Conservation (phyloP, 2,113 vertebrate genomes). For the Platysternon megacephalum region DNA sequence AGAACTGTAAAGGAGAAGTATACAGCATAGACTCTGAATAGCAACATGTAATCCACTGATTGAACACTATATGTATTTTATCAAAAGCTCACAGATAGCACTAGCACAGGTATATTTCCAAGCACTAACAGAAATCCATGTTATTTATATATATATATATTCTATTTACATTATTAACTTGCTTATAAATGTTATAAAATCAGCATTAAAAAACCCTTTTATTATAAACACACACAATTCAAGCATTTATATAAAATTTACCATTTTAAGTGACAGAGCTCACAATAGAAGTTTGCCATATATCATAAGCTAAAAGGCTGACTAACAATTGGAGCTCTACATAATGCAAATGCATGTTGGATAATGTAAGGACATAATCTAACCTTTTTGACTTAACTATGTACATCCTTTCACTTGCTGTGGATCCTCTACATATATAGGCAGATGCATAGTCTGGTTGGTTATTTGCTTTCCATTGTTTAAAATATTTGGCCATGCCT, state of each 20-base stretch:
- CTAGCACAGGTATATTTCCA: constrained; percentile 35
- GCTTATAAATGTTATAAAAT: not conserved
- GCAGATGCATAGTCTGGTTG: not conserved
- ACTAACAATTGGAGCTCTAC: not conserved
- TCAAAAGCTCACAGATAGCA: constrained; percentile 19
- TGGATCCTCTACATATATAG: not conserved
- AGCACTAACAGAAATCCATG: constrained; percentile 32
- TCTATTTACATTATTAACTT: not conserved
- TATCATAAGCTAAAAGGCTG: not conserved
- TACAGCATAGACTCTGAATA: constrained; percentile 54
- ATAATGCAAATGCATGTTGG: not conserved
- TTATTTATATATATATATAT: not conserved
- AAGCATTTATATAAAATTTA: not conserved
- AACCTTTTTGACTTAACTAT: not conserved
- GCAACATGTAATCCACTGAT: constrained; percentile 27
- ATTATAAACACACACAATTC: not conserved
- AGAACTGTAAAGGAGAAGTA: constrained; percentile 82
- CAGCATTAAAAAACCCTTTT: not conserved
- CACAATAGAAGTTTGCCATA: not conserved
- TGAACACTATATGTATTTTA: constrained; percentile 13
- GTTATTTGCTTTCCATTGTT: not conserved
- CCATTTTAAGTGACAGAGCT: not conserved
- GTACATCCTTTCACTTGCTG: not conserved
- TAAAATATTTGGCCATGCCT: not conserved
- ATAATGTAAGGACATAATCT: not conserved